Base-by-base conservation (phyloP, 2,888 invertebrate species). In the Tipula helvola region DNA sequence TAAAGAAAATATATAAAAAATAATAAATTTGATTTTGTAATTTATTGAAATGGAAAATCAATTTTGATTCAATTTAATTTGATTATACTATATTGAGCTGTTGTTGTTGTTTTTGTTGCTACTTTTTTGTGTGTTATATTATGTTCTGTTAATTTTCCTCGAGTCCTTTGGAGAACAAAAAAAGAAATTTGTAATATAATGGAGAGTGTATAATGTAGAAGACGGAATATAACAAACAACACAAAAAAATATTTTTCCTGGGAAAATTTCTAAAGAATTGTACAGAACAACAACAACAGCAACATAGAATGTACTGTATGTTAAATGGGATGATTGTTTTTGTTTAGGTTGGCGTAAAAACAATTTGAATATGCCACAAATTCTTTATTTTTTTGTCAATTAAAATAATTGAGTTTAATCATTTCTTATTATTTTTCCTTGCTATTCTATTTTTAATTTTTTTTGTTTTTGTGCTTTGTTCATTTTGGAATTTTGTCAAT, bases 1-100 rank as follows among this genome's bases (percentile, higher is more conserved):
- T 71, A 71, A 71, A 71, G 71, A 71, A 71, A 28, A 7, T 39
- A 39, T 39, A 28, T 71, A 71, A 28, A 71, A 71, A 71, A 71
- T 71, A 71, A 71, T 71, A 71, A 71, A 71, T 71, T 71, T 71
- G 71, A 71, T 71, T 71, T 71, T 71, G 71, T 71, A 71, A 71
- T 71, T 71, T 71, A 71, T 71, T 71, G 28, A 71, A 71, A 71
- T 71, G 71, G 71, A 71, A 71, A 71, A 71, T 71, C 71, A 71
- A 71, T 71, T 71, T 71, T 71, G 71, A 71, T 71, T 71, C 71
- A 71, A 71, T 71, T 71, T 71, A 71, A 71, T 71, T 71, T 71
- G 71, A 71, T 71, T 71, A 71, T 71, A 71, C 28, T 28, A 28
- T 28, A 28, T 28, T 28, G 7, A 28, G 28, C 10, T 71, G 71